A percentile compares a stretch with the other conserved stretches of the same genome.
Evolutionary conservation across 2,113 vertebrate species (phyloP).

Genomic region (Melozone crissalis): DNA sequence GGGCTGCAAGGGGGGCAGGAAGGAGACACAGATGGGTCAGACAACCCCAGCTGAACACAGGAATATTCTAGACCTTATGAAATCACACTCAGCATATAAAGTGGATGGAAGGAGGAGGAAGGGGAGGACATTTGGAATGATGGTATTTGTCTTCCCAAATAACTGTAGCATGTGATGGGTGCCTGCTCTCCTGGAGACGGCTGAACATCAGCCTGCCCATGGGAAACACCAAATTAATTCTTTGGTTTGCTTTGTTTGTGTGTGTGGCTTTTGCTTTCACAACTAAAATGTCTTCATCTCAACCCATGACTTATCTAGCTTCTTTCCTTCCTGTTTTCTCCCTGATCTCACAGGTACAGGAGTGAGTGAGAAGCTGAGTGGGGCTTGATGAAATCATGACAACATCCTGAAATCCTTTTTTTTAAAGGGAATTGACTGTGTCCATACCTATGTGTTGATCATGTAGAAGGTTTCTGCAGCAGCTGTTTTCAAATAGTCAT

Average conservation of each 20-base stretch:
- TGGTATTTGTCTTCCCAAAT: not conserved
- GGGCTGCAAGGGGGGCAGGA: rapidly evolving
- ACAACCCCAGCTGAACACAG: not conserved
- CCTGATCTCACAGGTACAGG: not conserved
- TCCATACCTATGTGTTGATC: not conserved
- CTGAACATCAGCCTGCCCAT: not conserved
- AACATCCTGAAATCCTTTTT: not conserved
- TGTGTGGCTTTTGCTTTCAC: not conserved
- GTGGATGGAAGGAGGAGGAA: not conserved
- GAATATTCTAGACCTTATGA: not conserved
- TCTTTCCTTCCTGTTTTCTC: not conserved
- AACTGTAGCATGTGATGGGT: not conserved
- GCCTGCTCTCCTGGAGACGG: not conserved
- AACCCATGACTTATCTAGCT: not conserved
- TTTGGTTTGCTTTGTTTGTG: not conserved
- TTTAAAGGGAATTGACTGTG: not conserved
- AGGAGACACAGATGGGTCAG: not conserved
- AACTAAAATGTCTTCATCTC: not conserved
- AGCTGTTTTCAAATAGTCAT: not conserved
- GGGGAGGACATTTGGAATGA: not conserved
- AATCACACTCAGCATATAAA: not conserved
- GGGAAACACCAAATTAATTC: not conserved
- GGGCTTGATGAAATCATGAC: not conserved
- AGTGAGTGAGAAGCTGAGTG: rapidly evolving
- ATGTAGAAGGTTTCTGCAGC: not conserved